These are phyloP conservation scores for Craterocephalus amniculus DNA, from an alignment of 2,797 vertebrate species.

Conservation along the genomic window DNA sequence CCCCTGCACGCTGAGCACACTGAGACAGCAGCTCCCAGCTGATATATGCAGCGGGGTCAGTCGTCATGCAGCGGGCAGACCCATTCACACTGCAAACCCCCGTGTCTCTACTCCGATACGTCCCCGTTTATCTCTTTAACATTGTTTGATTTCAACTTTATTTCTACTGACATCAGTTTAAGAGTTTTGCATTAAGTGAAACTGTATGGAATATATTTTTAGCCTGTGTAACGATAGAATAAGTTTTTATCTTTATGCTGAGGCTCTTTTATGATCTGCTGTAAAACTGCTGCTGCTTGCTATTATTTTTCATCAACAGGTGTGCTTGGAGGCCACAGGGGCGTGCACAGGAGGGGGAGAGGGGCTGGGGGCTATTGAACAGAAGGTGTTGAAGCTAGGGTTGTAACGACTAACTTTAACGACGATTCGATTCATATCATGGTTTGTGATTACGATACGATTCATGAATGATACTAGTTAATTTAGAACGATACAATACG, in stretches of 20 bases:
- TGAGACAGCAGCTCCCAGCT: constrained; percentile 47
- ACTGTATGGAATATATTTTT: background rate
- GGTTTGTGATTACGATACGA: no score
- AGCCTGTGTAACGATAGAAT: background rate
- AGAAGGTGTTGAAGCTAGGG: no score
- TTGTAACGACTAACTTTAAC: no score
- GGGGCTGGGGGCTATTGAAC: no score
- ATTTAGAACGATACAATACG: no score
- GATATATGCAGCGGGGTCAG: constrained; percentile 32
- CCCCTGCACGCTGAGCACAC: constrained; percentile 29
- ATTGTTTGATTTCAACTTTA: background rate
- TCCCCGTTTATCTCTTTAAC: background rate
- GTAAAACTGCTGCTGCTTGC: no score
- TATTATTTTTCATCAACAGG: no score
- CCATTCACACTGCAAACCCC: constrained; percentile 6
- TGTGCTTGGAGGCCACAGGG: no score
- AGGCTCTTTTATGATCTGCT: background rate
- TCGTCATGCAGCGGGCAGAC: constrained; percentile 38
- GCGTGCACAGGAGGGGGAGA: no score
- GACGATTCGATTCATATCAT: no score
- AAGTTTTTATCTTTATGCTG: background rate
- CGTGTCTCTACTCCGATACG: no score
- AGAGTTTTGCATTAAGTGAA: background rate
- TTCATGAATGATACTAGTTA: no score
- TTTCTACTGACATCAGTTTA: background rate